Conservation (phyloP, 2,888 invertebrate species). For the Nomada fucata region DNA sequence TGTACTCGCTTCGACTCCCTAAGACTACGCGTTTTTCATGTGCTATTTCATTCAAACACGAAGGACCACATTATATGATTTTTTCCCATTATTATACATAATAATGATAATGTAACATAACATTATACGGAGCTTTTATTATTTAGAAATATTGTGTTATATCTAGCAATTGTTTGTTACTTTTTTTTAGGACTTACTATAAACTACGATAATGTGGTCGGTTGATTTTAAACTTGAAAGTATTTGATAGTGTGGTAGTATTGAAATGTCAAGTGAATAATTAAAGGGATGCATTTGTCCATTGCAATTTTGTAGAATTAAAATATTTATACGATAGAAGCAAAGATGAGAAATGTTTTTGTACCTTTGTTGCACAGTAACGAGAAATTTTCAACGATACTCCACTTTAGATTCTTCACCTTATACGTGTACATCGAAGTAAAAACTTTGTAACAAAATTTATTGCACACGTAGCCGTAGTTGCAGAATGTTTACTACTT, state of each 20-base stretch:
- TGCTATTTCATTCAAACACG: constrained; percentile 35
- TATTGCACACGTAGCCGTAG: constrained; percentile 33
- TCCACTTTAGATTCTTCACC: constrained; percentile 37
- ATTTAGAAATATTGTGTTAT: constrained; percentile 28
- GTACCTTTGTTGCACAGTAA: constrained; percentile 31
- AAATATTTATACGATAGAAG: constrained; percentile 29
- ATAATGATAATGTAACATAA: constrained; percentile 25
- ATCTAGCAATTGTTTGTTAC: constrained; percentile 17
- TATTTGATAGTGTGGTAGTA: constrained; percentile 11
- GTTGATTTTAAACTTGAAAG: background rate
- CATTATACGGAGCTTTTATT: constrained; percentile 23
- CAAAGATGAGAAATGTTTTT: constrained; percentile 19
- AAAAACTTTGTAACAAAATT: constrained; percentile 42
- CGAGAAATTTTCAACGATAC: constrained; percentile 14
- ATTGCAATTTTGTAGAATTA: constrained; percentile 37
- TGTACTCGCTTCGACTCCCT: constrained; percentile 54
- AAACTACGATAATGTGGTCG: constrained; percentile 1
- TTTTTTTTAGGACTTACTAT: background rate
- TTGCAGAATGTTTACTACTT: constrained; percentile 46
- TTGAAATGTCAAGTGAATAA: constrained; percentile 25
- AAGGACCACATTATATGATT: constrained; percentile 23
- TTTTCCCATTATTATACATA: constrained; percentile 26
- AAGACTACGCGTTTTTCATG: constrained; percentile 28
- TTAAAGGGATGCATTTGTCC: constrained; percentile 15
- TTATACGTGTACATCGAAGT: constrained; percentile 31